Evolutionary conservation across 2,888 invertebrate genomes (phyloP).

Genomic region (Xestobium rufovillosum): DNA sequence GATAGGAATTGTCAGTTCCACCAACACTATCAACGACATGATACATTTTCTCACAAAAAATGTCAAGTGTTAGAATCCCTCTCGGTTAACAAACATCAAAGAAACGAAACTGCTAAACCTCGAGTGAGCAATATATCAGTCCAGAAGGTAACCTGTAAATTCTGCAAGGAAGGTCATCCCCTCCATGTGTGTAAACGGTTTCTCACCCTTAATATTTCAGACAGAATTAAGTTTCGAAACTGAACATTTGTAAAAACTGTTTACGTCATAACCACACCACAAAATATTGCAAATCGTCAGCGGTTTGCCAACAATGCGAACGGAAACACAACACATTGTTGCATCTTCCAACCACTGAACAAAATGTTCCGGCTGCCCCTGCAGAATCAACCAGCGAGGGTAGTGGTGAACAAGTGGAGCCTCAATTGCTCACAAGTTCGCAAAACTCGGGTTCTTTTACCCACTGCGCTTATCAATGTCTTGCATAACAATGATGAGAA

Average conservation of each 20-base stretch:
- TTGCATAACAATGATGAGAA: constrained; percentile 3
- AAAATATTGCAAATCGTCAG: constrained; percentile 3
- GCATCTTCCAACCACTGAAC: constrained; percentile 6
- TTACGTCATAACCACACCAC: constrained; percentile 7
- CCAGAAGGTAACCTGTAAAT: constrained; percentile 6
- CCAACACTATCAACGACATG: constrained; percentile 6
- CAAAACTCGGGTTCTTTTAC: constrained; percentile 6
- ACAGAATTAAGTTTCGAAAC: constrained; percentile 8
- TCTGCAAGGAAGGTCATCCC: constrained; percentile 11
- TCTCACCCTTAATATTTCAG: constrained; percentile 5
- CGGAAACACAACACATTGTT: constrained; percentile 13
- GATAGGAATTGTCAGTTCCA: too few species aligned
- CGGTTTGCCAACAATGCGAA: constrained; percentile 11
- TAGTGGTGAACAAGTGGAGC: neutral
- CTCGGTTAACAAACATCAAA: constrained; percentile 4
- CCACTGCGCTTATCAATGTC: constrained; percentile 5
- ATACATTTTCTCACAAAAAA: constrained; percentile 4
- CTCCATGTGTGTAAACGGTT: constrained; percentile 12
- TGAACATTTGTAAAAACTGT: constrained; percentile 14
- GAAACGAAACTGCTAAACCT: constrained; percentile 10
- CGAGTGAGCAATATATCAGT: neutral
- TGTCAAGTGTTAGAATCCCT: constrained; percentile 9
- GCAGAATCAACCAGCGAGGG: constrained; percentile 2
- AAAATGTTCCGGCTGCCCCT: constrained; percentile 6
- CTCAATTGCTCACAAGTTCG: neutral